Conservation (phyloP, 1,140 invertebrate genomes). For the Brachionus asplanchnoidis region DNA sequence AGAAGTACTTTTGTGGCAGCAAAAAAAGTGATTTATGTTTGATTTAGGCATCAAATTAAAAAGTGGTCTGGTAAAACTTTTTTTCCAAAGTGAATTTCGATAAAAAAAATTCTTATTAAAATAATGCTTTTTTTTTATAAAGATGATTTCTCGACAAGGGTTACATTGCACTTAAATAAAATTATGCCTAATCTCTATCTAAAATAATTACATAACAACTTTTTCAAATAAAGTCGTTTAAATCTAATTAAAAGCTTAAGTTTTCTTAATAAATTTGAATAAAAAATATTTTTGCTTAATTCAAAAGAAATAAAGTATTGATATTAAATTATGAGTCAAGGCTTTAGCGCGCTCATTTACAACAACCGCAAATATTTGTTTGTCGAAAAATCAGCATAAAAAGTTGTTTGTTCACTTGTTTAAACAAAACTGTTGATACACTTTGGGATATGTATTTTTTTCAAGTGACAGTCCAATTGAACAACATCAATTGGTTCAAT, state of each 20-base stretch:
- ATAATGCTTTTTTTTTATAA: neutral
- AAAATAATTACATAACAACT: neutral
- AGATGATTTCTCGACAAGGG: neutral
- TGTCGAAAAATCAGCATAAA: neutral
- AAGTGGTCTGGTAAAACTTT: neutral
- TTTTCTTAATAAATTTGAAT: neutral
- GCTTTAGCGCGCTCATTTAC: neutral
- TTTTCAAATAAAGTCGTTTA: neutral
- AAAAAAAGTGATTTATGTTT: too few species aligned
- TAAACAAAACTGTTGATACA: neutral
- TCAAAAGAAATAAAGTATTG: neutral
- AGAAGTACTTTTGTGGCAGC: neutral
- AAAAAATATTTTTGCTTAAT: neutral
- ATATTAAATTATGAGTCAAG: neutral
- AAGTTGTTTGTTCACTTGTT: neutral
- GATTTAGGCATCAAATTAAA: too few species aligned
- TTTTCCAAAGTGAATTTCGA: neutral
- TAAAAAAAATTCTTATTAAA: too few species aligned
- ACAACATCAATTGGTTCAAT: neutral
- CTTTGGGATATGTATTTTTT: neutral
- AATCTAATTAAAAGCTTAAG: slow-evolving; percentile 4
- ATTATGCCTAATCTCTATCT: neutral
- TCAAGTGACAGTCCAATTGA: neutral
- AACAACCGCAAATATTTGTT: neutral
- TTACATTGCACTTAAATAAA: neutral